Base-by-base conservation (phyloP, 2,113 vertebrate genomes). In the Caretta caretta region DNA sequence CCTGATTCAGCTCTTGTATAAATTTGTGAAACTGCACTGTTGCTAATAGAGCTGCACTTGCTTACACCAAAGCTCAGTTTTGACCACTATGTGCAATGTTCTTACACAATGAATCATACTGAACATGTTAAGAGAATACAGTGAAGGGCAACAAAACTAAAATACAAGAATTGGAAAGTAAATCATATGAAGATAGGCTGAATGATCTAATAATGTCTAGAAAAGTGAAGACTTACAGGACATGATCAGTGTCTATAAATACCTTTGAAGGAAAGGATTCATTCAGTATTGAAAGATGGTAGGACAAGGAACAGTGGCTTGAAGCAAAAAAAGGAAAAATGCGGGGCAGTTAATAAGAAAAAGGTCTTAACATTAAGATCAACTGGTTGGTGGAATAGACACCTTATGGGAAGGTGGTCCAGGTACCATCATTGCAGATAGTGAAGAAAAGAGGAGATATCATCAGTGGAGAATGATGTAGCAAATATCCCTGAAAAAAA, bases 211-310 rank as follows among this genome's bases (percentile, higher is more conserved):
- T 80, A 87, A n/a, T 84, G 80, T 95, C 48, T 84, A 96, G n/a
- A 84, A 91, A 97, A 94, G 65, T 89, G n/a, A 51, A 94, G 93
- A 90, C 10, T 27, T 87, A 69, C 87, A 81, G 76, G 79, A 92
- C 31, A 54, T 79, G 88, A 93, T 65, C 51, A 86, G 69, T 57
- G 51, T 94, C 82, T 97, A 97, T 91, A 97, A 97, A 92, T 91
- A 97, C 76, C 93, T 97, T 91, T 81, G 91, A 95, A 96, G 65
- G 35, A 96, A 97, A 56, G 86, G 14, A 96, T 97, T 98, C 96
- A 93, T 96, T 97, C 95, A 94, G 86, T 93, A 76, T 95, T 78
- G 91, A 84, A 86, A 95, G 93, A 96, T 75, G 25, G 69, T 81
- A 96, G 90, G 92, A 97, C 8, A 76, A 75, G 80, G 84, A 90